Evolutionary conservation across 2,113 vertebrate genomes (phyloP), one percentile per base, ranked within the genome.

Genomic region (Isichthys henryi): DNA sequence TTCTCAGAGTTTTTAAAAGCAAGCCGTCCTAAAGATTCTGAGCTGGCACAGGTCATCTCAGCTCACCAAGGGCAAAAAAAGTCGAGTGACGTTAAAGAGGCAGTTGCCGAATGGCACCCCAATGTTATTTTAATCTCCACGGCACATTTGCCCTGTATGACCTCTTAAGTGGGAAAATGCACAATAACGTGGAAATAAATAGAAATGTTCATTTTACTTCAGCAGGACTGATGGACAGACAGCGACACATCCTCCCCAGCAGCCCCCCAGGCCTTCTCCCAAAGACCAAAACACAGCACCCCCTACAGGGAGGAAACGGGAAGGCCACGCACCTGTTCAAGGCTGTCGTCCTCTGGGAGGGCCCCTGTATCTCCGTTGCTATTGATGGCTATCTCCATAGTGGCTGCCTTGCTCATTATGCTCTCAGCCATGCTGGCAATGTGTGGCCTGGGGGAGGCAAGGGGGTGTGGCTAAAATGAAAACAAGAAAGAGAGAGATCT

Each of bases 351-450:
- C 92, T 99, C 98, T 0, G 97, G 93, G 89, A 98, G 94, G 52
- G 96, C 96, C 90, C 97, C 95, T 0, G 97, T 94, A 93, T 98
- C 97, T 0, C 98, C 98, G 0, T 99, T 99, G 93, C 98, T 97
- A 90, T 97, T 97, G 94, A 99, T 99, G 49, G 98, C 97, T 93
- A 99, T 99, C 95, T 99, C 98, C 98, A 99, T 98, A 66, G 98
- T 99, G 91, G 98, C 98, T 0, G 98, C 98, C 93, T 99, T 99
- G 93, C 97, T 96, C 96, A 99, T 96, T 89, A 99, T 96, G 93
- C 97, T 96, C 88, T 99, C 98, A 6, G 97, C 96, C 98, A 99
- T 99, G 90, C 93, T 96, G 94, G 90, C 94, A 93, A 90, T 52
- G 91, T 92, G 91, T 3, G 46, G 87, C 27, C n/a, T 52, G 82